Evolutionary conservation across 2,797 vertebrate species (phyloP).

Genomic region (Austrolebias charrua): DNA sequence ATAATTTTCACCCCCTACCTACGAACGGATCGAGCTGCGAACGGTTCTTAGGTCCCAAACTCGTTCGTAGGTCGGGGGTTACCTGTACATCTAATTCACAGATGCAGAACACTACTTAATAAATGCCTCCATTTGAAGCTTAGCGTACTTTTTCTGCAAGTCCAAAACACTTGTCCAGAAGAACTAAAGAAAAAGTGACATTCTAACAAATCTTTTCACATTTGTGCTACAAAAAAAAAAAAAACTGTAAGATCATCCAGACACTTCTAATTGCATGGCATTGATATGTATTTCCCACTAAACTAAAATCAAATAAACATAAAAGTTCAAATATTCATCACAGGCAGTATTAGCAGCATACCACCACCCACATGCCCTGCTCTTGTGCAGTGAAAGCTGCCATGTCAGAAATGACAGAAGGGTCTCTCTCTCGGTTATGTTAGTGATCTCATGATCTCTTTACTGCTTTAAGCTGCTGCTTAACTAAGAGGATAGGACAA

Average conservation of each 20-base stretch:
- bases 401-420: slow-evolving; percentile 55
- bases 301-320: background rate
- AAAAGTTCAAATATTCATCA: slow-evolving; percentile 8
- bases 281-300: background rate
- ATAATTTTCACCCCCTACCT: no score
- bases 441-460: slow-evolving; percentile 75
- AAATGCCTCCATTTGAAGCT: background rate
- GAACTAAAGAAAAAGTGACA: background rate
- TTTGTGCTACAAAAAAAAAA: background rate
- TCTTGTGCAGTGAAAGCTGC: slow-evolving; percentile 43
- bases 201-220: background rate
- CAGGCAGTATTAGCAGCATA: background rate
- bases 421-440: slow-evolving; percentile 62
- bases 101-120: slow-evolving; percentile 1
- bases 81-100: slow-evolving; percentile 11
- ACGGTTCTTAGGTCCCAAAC: no score
- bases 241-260: background rate
- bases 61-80: no score
- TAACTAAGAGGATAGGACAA: slow-evolving; percentile 64
- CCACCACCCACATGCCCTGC: slow-evolving; percentile 9
- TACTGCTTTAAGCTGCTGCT: slow-evolving; percentile 76
- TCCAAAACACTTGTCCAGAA: background rate
- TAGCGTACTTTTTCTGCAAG: background rate
- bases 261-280: background rate
- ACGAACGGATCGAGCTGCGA: no score